Percentiles rank a stretch among this genome's conserved stretches.
These are phyloP conservation scores for Periphyllus acericola DNA, from an alignment of 2,888 invertebrate genomes.

Conservation along the genomic window DNA sequence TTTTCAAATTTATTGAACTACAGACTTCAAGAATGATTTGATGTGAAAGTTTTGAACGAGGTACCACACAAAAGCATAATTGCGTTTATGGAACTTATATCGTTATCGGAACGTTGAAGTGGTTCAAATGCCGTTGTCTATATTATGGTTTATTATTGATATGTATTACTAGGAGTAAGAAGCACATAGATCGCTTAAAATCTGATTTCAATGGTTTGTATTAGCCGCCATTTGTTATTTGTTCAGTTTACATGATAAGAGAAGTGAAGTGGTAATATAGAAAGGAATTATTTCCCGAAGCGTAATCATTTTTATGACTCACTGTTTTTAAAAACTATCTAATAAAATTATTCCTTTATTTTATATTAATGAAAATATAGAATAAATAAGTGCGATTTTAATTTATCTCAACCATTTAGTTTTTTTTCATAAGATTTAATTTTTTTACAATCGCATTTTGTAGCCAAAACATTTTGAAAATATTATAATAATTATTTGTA, in stretches of 20 bases:
- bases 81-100: not conserved
- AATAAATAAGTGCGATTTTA: not conserved
- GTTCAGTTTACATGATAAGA: not conserved
- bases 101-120: not conserved
- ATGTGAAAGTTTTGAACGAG: not conserved
- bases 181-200: not conserved
- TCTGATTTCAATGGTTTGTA: not conserved
- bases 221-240: not conserved
- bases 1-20: constrained; percentile 16
- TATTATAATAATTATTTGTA: not conserved
- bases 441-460: too few relatives aligned
- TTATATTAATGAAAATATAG: not conserved
- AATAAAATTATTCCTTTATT: too few relatives aligned
- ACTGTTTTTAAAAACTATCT: too few relatives aligned
- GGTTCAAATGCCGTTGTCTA: not conserved
- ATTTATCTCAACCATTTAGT: not conserved
- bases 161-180: not conserved
- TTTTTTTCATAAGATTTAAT: not conserved
- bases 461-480: too few relatives aligned
- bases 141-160: not conserved
- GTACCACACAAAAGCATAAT: not conserved
- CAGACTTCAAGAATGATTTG: not conserved
- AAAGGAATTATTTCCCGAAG: too few relatives aligned
- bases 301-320: too few relatives aligned
- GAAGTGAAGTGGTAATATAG: not conserved